These are phyloP conservation scores for Hesperophylax magnus DNA, from an alignment of 1,140 invertebrate species.

Conservation along the genomic window DNA sequence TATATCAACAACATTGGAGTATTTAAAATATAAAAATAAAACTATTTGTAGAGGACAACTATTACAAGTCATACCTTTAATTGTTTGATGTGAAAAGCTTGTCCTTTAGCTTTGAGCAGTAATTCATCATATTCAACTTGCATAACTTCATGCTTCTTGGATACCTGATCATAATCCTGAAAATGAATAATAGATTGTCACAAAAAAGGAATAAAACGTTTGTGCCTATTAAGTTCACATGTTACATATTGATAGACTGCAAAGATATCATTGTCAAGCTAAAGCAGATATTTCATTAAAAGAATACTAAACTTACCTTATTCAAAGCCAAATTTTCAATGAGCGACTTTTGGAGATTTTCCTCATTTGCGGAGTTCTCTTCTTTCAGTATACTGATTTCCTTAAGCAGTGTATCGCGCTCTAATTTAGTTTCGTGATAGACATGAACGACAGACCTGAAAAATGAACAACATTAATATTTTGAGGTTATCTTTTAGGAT, in stretches of 20 bases:
- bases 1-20: no score
- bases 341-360: not conserved
- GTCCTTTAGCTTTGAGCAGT: not conserved
- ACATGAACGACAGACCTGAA: no score
- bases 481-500: no score
- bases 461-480: no score
- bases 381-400: constrained; percentile 12
- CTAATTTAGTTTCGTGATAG: not conserved
- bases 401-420: not conserved
- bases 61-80: not conserved
- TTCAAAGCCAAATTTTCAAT: constrained; percentile 1
- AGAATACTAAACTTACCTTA: not conserved
- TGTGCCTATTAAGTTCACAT: no score
- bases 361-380: not conserved
- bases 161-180: not conserved
- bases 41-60: not conserved
- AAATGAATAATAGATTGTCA: not conserved
- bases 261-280: no score
- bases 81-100: not conserved
- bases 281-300: no score
- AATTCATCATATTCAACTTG: not conserved
- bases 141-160: not conserved
- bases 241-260: no score
- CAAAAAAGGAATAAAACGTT: no score
- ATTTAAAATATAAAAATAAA: not conserved